Conservation (phyloP, 1,140 invertebrate species). For the Lethrus apterus region DNA sequence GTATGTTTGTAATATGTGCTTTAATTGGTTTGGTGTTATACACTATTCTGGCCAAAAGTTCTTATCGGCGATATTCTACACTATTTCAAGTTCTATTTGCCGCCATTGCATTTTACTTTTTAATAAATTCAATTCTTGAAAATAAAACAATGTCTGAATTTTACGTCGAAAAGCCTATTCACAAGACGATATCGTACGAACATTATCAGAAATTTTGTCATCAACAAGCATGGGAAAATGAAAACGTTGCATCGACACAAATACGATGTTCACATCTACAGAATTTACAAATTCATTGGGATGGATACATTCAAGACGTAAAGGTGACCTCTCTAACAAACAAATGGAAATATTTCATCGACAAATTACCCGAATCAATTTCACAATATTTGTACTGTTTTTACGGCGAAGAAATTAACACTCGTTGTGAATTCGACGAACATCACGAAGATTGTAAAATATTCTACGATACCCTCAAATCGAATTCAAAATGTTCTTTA, state of each 20-base stretch:
- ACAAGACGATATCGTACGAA: conserved; percentile 42
- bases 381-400: conserved; percentile 55
- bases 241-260: conserved; percentile 58
- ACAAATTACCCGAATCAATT: conserved; percentile 53
- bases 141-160: conserved; percentile 15
- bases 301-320: conserved; percentile 62
- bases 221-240: conserved; percentile 57
- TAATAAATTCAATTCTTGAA: conserved; percentile 23
- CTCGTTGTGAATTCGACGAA: conserved; percentile 45
- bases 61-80: conserved; percentile 48
- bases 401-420: conserved; percentile 55
- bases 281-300: conserved; percentile 59
- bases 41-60: conserved; percentile 55
- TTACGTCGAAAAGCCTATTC: background rate
- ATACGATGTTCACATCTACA: conserved; percentile 60
- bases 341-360: conserved; percentile 48
- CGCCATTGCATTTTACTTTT: conserved; percentile 32
- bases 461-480: conserved; percentile 44
- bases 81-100: conserved; percentile 46
- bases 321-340: conserved; percentile 56
- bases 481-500: conserved; percentile 57
- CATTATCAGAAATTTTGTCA: conserved; percentile 65
- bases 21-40: conserved; percentile 51
- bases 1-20: conserved; percentile 48
- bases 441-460: conserved; percentile 48